phyloP scores from a whole-genome alignment of 1,140 invertebrate species.

The Penaeus indicus region DNA sequence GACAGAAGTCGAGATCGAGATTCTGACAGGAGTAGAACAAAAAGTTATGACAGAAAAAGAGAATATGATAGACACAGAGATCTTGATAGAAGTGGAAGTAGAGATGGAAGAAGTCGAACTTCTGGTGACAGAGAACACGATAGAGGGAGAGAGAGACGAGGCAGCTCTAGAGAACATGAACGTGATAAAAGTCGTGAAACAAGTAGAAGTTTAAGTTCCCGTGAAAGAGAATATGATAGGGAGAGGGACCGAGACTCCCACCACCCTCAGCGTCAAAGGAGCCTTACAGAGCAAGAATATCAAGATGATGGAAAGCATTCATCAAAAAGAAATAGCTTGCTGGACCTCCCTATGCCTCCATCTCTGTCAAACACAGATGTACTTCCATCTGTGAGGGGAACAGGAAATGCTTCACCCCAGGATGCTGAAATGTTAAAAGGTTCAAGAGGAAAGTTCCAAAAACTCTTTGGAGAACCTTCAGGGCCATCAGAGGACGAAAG shows the following conservation, averaged over 20 bases:
- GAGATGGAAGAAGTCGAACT: constrained; percentile 32
- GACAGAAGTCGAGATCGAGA: constrained; percentile 43
- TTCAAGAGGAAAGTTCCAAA: constrained; percentile 54
- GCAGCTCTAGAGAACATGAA: neutral
- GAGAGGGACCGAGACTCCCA: constrained; percentile 39
- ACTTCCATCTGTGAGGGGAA: constrained; percentile 1
- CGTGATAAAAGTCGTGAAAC: no score
- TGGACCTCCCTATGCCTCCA: constrained; percentile 58
- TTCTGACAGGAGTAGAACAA: constrained; percentile 30
- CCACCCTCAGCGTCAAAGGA: neutral
- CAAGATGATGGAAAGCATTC: constrained; percentile 19
- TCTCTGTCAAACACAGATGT: constrained; percentile 12
- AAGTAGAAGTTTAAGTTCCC: neutral
- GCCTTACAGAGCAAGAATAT: neutral
- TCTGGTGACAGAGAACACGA: constrained; percentile 39
- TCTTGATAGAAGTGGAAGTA: constrained; percentile 19
- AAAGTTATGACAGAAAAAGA: constrained; percentile 34
- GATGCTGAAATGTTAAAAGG: constrained; percentile 39
- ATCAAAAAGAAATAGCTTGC: constrained; percentile 51
- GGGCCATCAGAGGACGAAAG: constrained; percentile 29
- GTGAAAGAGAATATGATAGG: constrained; percentile 39
- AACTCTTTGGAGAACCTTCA: constrained; percentile 44
- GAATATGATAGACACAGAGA: constrained; percentile 21
- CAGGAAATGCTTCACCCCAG: neutral
- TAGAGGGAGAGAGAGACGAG: constrained; percentile 29